Conservation (phyloP, 2,113 vertebrate genomes). For the Cyrtonyx montezumae region DNA sequence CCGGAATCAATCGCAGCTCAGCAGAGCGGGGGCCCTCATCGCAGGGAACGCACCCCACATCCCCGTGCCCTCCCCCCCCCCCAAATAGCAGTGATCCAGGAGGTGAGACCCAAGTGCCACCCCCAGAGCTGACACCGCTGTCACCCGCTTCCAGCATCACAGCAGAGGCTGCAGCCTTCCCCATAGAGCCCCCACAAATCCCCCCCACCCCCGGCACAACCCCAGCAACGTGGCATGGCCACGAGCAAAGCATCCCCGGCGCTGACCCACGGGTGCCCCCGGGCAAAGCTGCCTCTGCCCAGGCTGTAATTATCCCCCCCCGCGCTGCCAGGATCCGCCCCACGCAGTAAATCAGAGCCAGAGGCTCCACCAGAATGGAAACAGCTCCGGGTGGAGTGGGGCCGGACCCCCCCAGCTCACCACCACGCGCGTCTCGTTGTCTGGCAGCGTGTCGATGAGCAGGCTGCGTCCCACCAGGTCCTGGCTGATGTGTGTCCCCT, state of each 20-base stretch:
- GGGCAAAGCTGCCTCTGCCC: not conserved
- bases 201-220: accelerated
- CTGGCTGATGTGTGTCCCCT: slow-evolving; percentile 75
- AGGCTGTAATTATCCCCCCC: not conserved
- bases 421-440: slow-evolving; percentile 85
- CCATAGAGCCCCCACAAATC: not conserved
- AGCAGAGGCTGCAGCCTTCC: not conserved
- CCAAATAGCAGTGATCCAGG: not conserved
- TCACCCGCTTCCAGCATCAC: accelerated
- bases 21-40: accelerated
- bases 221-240: not conserved
- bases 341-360: accelerated
- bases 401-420: slow-evolving; percentile 70
- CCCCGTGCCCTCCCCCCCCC: not conserved
- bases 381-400: not conserved
- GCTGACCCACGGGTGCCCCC: not conserved
- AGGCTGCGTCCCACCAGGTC: slow-evolving; percentile 81
- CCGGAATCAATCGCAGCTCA: not conserved
- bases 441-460: slow-evolving; percentile 83
- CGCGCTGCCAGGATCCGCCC: not conserved
- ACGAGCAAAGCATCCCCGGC: accelerated
- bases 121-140: not conserved
- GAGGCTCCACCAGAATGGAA: not conserved
- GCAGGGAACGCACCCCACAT: not conserved
- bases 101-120: not conserved